Base-by-base conservation (phyloP, 2,888 invertebrate genomes). In the Balanococcus diminutus region DNA sequence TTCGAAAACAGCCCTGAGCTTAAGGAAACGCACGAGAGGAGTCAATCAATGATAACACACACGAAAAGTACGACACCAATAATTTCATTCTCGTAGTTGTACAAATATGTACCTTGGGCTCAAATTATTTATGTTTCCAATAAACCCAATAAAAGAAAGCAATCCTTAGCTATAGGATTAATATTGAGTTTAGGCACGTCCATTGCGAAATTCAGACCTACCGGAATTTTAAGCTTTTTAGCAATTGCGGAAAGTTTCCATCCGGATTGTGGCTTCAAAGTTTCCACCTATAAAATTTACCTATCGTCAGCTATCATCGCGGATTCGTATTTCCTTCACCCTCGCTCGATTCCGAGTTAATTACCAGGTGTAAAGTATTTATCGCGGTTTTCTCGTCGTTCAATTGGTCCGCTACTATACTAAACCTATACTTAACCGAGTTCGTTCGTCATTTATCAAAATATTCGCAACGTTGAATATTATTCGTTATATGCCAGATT, bases 171-270 rank as follows among this genome's bases (percentile, higher is more conserved):
- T 72, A 31, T 14, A 32, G 72, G 72, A 72, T 72, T 72, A 72
- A 72, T 31, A 72, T 72, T 72, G n/a, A 72, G 31, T 72, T 72
- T 72, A n/a, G n/a, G n/a, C n/a, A 72, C 72, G 72, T 32, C 72
- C 72, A 28, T 72, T 31, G 31, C 19, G 56, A 19, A 51, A 56
- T 22, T 22, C 22, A 56, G 11, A 22, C 56, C 56, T 22, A 56
- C 22, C 22, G 56, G 56, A 22, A 56, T 56, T 22, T 56, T 56
- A 56, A 2, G 0, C 16, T 56, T 56, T 56, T 56, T 14, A 56
- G 22, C 22, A 5, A 56, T 56, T 8, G 8, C 22, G 19, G 14
- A 22, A 22, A 14, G n/a, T n/a, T 2, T n/a, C 16, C n/a, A 46
- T 46, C n/a, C 46, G n/a, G 46, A 6, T n/a, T n/a, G 46, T 22